These are phyloP conservation scores for Orestias chungarensis DNA, from an alignment of 2,797 vertebrate species.

Conservation along the genomic window DNA sequence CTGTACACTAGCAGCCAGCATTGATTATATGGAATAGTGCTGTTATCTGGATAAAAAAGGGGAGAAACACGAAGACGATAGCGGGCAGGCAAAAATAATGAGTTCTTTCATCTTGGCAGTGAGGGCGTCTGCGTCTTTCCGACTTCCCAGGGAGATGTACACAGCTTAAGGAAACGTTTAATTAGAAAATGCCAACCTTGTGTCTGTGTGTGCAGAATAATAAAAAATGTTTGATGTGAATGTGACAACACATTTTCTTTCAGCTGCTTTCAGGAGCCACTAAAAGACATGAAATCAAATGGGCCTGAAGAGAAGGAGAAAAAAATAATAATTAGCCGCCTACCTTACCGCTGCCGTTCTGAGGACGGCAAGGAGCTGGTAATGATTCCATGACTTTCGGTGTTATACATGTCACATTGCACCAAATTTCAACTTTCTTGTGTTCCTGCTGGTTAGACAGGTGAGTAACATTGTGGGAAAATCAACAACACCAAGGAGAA, in stretches of 20 bases:
- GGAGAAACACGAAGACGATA: constrained; percentile 62
- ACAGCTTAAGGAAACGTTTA: constrained; percentile 81
- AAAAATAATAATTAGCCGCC: constrained; percentile 68
- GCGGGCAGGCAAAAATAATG: constrained; percentile 72
- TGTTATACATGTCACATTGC: constrained; percentile 19
- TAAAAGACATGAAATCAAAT: constrained; percentile 63
- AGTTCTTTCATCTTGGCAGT: constrained; percentile 76
- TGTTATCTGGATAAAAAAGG: constrained; percentile 74
- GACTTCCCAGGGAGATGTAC: constrained; percentile 73
- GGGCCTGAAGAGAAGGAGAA: constrained; percentile 58
- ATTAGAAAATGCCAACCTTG: constrained; percentile 80
- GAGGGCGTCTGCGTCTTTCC: constrained; percentile 65
- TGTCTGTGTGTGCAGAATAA: constrained; percentile 68
- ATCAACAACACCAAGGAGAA: constrained; percentile 12
- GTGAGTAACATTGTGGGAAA: constrained; percentile 26
- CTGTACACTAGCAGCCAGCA: constrained; percentile 50
- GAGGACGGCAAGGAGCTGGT: constrained; percentile 35
- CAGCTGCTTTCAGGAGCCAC: constrained; percentile 34
- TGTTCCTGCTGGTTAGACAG: constrained; percentile 36
- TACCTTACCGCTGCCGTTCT: constrained; percentile 30
- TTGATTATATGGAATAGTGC: constrained; percentile 74
- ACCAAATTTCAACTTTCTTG: neutral
- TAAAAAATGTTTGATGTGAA: constrained; percentile 62
- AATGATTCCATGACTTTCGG: constrained; percentile 33
- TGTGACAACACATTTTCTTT: constrained; percentile 60